Percentiles rank a stretch among this genome's conserved stretches.
Conservation (phyloP, 2,888 invertebrate species). For the Conops quadrifasciatus region DNA sequence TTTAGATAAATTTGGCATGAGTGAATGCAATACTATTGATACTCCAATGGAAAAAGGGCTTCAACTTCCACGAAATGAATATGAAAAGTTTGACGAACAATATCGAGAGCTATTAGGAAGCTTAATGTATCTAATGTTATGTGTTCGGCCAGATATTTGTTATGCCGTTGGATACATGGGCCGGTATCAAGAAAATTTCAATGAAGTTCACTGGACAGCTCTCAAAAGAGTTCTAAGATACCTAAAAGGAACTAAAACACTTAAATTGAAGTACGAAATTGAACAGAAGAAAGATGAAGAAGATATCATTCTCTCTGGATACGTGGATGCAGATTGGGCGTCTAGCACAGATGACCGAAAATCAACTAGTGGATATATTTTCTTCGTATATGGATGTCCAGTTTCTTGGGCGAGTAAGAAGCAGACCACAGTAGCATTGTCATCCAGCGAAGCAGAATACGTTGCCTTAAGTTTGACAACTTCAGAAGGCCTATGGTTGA, state of each 20-base stretch:
- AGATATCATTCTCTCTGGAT: slow-evolving; percentile 37
- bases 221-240: not conserved
- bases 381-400: no score
- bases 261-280: not conserved
- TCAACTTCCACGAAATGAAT: not conserved
- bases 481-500: not conserved
- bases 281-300: not conserved
- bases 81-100: no score
- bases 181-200: slow-evolving; percentile 33
- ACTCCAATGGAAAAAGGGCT: not conserved
- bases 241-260: not conserved
- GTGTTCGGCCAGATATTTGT: no score
- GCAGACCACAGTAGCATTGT: slow-evolving; percentile 35
- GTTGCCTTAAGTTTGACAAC: slow-evolving; percentile 25
- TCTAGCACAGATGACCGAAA: no score
- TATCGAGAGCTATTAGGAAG: no score
- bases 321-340: no score
- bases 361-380: no score
- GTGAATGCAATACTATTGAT: not conserved
- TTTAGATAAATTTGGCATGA: no score
- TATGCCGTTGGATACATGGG: slow-evolving; percentile 36
- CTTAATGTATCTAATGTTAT: no score
- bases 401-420: no score
- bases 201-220: slow-evolving; percentile 19
- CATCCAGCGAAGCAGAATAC: slow-evolving; percentile 40